phyloP scores from a whole-genome alignment of 2,888 invertebrate genomes.

The Helobdella robusta region DNA sequence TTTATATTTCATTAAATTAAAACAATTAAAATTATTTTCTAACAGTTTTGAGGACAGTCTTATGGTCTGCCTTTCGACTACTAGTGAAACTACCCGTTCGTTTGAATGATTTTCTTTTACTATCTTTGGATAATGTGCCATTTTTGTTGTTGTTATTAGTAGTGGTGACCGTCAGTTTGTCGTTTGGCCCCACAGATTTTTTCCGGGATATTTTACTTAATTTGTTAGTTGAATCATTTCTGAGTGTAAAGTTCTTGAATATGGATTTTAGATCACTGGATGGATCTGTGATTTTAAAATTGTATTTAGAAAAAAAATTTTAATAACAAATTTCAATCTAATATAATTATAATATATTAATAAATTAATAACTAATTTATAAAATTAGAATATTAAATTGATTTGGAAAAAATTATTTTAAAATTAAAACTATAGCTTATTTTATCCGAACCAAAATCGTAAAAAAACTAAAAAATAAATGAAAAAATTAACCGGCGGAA shows the following conservation, averaged over 20 bases:
- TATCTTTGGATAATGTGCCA: no score
- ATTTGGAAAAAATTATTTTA: neutral
- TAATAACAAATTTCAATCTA: neutral
- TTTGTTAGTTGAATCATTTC: neutral
- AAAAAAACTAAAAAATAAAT: no score
- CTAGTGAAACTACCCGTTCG: constrained; percentile 17
- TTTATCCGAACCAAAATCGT: no score
- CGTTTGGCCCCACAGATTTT: constrained; percentile 15
- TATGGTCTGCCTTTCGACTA: constrained; percentile 4
- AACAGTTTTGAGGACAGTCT: constrained; percentile 5
- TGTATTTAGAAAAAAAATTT: neutral
- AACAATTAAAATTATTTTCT: neutral
- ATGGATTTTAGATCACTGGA: neutral
- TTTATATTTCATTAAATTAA: neutral
- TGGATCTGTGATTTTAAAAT: neutral
- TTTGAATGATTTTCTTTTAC: constrained; percentile 12
- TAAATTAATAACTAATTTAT: neutral
- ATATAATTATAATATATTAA: neutral
- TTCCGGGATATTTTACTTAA: neutral
- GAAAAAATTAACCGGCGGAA: neutral
- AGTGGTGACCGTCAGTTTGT: no score
- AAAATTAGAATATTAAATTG: neutral
- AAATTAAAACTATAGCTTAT: no score
- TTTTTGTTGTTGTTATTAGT: no score
- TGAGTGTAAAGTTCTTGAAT: neutral